Percentiles rank a stretch among this genome's conserved stretches.
These are phyloP conservation scores for Atrichornis clamosus DNA, from an alignment of 2,113 vertebrate species.

Conservation along the genomic window DNA sequence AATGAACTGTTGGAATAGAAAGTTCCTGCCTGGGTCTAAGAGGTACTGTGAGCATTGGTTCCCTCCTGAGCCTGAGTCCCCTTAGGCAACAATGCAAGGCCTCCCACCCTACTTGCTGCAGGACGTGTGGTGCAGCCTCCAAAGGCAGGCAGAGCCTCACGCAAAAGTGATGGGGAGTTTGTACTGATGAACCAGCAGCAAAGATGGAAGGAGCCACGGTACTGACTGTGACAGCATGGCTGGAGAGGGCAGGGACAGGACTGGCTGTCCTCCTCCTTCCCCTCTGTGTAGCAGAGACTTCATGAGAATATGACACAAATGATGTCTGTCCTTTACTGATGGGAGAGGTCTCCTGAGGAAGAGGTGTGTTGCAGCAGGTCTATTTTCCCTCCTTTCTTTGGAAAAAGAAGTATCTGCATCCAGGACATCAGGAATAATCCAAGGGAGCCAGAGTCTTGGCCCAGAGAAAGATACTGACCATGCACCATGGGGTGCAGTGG, in stretches of 20 bases:
- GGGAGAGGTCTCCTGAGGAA: background rate
- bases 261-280: background rate
- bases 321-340: background rate
- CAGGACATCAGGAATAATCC: background rate
- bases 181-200: rapidly evolving
- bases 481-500: background rate
- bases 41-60: background rate
- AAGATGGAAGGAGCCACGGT: background rate
- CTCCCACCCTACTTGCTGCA: background rate
- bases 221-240: background rate
- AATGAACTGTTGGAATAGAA: background rate
- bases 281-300: background rate
- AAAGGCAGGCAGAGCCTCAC: background rate
- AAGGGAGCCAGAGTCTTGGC: background rate
- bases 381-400: background rate
- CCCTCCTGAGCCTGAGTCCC: background rate
- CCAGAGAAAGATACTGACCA: background rate
- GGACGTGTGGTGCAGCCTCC: background rate
- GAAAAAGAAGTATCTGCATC: background rate
- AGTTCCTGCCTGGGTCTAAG: background rate
- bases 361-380: background rate
- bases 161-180: background rate
- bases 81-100: background rate
- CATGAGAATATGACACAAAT: background rate
- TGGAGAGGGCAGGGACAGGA: background rate